These are phyloP conservation scores for Takifugu flavidus DNA, from an alignment of 2,113 vertebrate species.

Conservation along the genomic window DNA sequence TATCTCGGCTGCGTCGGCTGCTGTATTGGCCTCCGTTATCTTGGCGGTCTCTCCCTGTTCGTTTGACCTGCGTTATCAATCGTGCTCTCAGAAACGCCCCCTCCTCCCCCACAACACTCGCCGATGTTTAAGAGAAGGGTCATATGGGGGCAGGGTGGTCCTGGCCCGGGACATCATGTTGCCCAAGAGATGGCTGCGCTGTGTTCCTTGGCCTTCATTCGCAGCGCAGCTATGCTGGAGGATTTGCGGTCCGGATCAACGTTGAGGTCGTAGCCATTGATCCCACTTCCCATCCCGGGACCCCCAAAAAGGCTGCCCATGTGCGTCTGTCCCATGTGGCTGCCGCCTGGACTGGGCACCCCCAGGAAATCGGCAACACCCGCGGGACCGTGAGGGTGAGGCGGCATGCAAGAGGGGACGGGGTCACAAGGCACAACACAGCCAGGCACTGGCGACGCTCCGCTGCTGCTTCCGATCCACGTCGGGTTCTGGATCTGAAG, in stretches of 20 bases:
- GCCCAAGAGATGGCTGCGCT: conserved; percentile 96
- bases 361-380: conserved; percentile 88
- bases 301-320: conserved; percentile 89
- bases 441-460: conserved; percentile 85
- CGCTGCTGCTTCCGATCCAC: conserved; percentile 86
- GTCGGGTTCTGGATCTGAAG: conserved; percentile 93
- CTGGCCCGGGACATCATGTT: conserved; percentile 79
- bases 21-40: conserved; percentile 54
- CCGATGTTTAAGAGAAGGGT: conserved; percentile 33
- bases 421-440: conserved; percentile 92
- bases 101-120: conserved; percentile 46
- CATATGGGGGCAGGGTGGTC: conserved; percentile 21
- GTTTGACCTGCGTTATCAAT: conserved; percentile 67
- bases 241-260: conserved; percentile 93
- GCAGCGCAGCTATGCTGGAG: conserved; percentile 92
- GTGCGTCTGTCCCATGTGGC: conserved; percentile 92
- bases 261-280: conserved; percentile 92
- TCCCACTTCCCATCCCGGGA: conserved; percentile 79
- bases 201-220: conserved; percentile 98
- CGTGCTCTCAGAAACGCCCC: conserved; percentile 57
- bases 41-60: conserved; percentile 52
- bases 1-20: conserved; percentile 45
- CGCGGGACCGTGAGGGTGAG: conserved; percentile 82
- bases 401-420: conserved; percentile 91
- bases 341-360: conserved; percentile 78